phyloP scores from a whole-genome alignment of 2,888 invertebrate genomes.

The Rotaria magnacalcarata region DNA sequence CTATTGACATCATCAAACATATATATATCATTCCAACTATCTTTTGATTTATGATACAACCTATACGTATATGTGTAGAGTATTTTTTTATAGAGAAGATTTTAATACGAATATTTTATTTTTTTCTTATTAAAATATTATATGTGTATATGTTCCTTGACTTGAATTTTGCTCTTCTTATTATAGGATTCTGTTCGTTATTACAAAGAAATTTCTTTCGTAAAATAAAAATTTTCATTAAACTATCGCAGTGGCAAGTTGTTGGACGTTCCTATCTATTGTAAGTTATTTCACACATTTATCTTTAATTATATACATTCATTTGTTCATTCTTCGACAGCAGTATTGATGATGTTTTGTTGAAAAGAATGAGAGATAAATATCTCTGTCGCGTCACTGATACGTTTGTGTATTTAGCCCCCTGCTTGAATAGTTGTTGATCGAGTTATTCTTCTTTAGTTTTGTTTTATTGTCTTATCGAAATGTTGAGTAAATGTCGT shows the following conservation, averaged over 20 bases:
- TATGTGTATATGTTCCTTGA: too few species aligned
- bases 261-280: neutral
- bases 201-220: neutral
- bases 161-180: too few species aligned
- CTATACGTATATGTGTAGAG: too few species aligned
- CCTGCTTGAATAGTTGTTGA: neutral
- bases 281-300: neutral
- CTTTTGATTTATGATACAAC: neutral
- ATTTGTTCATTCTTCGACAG: neutral
- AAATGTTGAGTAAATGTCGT: neutral
- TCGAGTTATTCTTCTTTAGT: neutral
- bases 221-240: neutral
- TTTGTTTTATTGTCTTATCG: neutral
- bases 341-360: neutral
- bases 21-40: neutral
- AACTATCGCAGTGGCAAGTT: neutral
- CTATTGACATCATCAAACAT: neutral
- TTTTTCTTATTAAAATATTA: neutral
- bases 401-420: slow-evolving; percentile 29
- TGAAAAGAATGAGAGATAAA: neutral
- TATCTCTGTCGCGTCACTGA: neutral
- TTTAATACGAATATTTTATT: neutral
- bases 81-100: too few species aligned
- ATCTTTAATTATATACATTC: neutral
- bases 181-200: neutral